Evolutionary conservation across 2,888 invertebrate species (phyloP), one percentile per base, ranked within the genome.

Genomic region (Pheosia gnoma): DNA sequence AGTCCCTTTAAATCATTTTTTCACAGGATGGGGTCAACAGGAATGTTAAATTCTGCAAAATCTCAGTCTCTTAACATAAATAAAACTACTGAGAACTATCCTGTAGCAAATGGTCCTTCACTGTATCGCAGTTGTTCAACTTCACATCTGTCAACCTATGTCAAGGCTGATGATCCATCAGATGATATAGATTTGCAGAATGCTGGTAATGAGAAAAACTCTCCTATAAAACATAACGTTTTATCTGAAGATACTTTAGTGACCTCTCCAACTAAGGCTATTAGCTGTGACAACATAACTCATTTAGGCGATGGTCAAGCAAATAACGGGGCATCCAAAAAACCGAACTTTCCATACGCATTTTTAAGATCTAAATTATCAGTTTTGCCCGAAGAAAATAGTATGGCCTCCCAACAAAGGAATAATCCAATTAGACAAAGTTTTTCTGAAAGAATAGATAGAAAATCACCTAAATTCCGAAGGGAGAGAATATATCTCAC

Each of bases 131-230:
- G 96, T 81, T 96, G 96, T 83, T 96, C 96, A 49, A 96, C 97
- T 41, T 96, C 96, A 60, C 96, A 96, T 80, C 86, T 97, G 71
- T 96, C 96, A 66, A 95, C 95, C 38, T 97, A 97, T 80, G 95
- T 97, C 49, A 96, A 96, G 82, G 96, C 96, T 66, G 97, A 97
- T 82, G 97, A 97, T 88, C 96, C 97, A 8, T 96, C 96, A n/a
- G 96, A 96, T 77, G 96, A 96, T 53, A 94, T 97, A 60, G 96
- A 96, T 80, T 91, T 96, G 72, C 93, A 94, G 85, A 94, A 93
- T 79, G 79, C 90, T 65, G 83, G 86, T 71, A 86, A 86, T 76
- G 86, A 86, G 75, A 83, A 92, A 82, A 83, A 73, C 61, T 88
- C 92, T 59, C 85, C 90, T 72, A 76, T 83, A 73, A 89, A 89